Conservation (phyloP, 2,888 invertebrate genomes). For the Sylvicola cinctus region DNA sequence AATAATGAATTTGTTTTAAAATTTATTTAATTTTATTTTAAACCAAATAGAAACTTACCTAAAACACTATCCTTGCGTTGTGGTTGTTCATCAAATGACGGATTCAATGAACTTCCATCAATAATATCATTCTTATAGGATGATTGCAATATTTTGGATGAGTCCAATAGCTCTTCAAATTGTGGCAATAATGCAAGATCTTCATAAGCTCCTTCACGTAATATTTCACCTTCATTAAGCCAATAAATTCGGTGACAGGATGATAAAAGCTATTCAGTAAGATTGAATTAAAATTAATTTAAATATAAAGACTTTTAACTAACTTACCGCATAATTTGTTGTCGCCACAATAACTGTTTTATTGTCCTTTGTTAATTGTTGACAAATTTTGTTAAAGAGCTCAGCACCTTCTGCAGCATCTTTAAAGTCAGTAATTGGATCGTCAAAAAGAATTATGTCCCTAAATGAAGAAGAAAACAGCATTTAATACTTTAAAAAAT, state of each 20-base stretch:
- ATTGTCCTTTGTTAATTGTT: slow-evolving; percentile 2
- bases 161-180: not conserved
- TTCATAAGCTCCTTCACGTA: not conserved
- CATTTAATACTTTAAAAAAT: too few relatives aligned
- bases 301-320: not conserved
- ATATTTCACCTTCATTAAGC: not conserved
- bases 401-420: slow-evolving; percentile 2
- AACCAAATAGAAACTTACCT: too few relatives aligned
- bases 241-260: slow-evolving; percentile 1
- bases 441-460: slow-evolving; percentile 6
- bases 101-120: too few relatives aligned
- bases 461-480: too few relatives aligned
- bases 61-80: too few relatives aligned
- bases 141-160: not conserved
- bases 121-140: not conserved
- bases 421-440: slow-evolving; percentile 5
- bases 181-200: not conserved
- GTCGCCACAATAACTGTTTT: slow-evolving; percentile 7
- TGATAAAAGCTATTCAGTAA: not conserved
- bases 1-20: too few relatives aligned
- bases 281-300: not conserved
- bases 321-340: slow-evolving; percentile 3
- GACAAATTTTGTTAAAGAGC: slow-evolving; percentile 3
- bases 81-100: too few relatives aligned
- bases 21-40: too few relatives aligned